Base-by-base conservation (phyloP, 2,888 invertebrate species). In the Arctia plantaginis region DNA sequence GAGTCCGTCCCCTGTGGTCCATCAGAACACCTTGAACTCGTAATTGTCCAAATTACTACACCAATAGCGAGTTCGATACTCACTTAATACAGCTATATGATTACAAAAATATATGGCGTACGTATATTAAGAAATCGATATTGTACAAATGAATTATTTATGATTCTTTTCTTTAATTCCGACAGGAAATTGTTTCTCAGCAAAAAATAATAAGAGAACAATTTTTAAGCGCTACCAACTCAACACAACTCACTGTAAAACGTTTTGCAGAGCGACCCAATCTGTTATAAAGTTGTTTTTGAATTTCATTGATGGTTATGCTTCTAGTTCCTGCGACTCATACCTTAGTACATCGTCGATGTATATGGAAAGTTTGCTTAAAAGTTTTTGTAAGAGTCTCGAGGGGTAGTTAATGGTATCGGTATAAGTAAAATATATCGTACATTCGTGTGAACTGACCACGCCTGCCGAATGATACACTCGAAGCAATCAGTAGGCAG, bases 381-480 rank as follows among this genome's bases (percentile, higher is more conserved):
- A 3, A n/a, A 0, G 0, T 74, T 20, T 27, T 44, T 35, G n/a
- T 7, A 3, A 3, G 18, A 0, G 23, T 3, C n/a, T 39, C 0
- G 41, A 65, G 35, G 23, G 0, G 7, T 39, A 0, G 66, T 80
- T n/a, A 65, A 44, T 30, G 59, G 35, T 82, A 64, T 18, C 66
- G 74, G 72, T 23, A 64, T 72, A 73, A 74, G 72, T 72, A 82
- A 79, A 82, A 85, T 85, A 94, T 94, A 94, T 94, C 86, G 87
- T 89, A 74, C 77, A 83, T 87, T 90, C 91, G 94, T 93, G 94
- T 94, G 93, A 94, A 93, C 80, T 86, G 78, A 83, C 92, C 93
- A 92, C 94, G 92, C 94, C 94, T 85, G 76, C 86, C 80, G 80
- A 88, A 88, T 90, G 90, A 90, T 91, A 90, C 89, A 90, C 86